A percentile compares a stretch with the other conserved stretches of the same genome.
These are phyloP conservation scores for Sarcophaga bullata DNA, from an alignment of 1,140 invertebrate genomes.

Conservation along the genomic window DNA sequence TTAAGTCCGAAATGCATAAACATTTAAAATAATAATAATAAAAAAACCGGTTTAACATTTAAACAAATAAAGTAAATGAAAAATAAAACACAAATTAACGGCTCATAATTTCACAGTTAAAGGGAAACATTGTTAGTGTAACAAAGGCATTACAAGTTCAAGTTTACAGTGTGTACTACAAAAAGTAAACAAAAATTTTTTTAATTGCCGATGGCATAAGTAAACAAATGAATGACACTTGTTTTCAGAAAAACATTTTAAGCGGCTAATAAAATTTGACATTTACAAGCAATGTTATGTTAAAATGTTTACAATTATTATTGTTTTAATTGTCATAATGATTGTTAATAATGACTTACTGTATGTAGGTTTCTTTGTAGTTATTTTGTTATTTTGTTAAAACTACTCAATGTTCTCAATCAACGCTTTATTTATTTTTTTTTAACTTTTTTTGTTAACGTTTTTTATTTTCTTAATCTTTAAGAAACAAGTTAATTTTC, in stretches of 20 bases:
- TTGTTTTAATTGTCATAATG: too few relatives aligned
- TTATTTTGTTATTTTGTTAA: too few relatives aligned
- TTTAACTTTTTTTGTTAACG: background rate
- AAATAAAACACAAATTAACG: background rate
- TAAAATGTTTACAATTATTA: background rate
- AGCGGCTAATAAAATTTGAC: background rate
- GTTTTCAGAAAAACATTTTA: background rate
- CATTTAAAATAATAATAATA: background rate
- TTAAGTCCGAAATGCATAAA: background rate
- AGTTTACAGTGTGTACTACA: background rate
- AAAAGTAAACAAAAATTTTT: background rate
- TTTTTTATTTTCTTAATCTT: background rate
- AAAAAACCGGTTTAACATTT: background rate
- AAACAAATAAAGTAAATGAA: background rate
- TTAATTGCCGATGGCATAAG: background rate
- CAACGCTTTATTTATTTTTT: background rate
- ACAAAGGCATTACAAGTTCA: too few relatives aligned
- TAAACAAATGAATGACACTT: background rate
- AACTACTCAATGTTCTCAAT: background rate
- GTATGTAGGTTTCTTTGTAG: too few relatives aligned
- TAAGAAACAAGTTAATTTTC: slow-evolving; percentile 1
- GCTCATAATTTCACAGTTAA: slow-evolving; percentile 6
- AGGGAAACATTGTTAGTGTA: too few relatives aligned
- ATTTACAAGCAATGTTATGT: background rate
- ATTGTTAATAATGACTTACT: too few relatives aligned